Percentiles rank a stretch among this genome's conserved stretches.
Evolutionary conservation across 1,140 invertebrate species (phyloP).

Genomic region (Megathymus violae): DNA sequence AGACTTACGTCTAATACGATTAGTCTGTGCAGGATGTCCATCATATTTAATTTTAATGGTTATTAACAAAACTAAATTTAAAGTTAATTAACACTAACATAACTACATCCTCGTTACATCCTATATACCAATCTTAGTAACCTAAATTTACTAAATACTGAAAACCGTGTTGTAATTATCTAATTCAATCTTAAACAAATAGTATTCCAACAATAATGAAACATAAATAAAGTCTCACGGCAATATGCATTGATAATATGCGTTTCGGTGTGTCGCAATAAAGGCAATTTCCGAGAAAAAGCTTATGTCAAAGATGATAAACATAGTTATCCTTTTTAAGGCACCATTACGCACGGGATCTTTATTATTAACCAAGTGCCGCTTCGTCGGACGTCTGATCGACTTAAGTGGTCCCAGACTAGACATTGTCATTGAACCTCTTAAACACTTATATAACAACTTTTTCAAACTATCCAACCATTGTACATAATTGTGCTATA

Average conservation of each 20-base stretch:
- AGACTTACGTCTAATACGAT: too few species aligned
- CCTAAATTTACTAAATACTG: too few species aligned
- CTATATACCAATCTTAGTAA: too few species aligned
- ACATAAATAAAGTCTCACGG: conserved; percentile 3
- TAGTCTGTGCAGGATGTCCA: too few species aligned
- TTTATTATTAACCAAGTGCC: conserved; percentile 18
- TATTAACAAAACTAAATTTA: too few species aligned
- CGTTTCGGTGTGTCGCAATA: conserved; percentile 5
- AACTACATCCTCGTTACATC: too few species aligned
- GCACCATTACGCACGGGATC: conserved; percentile 19
- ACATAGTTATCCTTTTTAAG: conserved; percentile 23
- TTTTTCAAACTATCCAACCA: not conserved
- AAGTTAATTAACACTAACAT: too few species aligned
- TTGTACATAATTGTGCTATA: too few species aligned
- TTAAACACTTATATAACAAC: conserved; percentile 18
- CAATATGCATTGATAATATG: not conserved
- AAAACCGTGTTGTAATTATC: too few species aligned
- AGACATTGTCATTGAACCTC: conserved; percentile 8
- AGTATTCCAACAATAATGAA: too few species aligned
- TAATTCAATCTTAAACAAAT: too few species aligned
- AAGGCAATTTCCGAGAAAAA: conserved; percentile 16
- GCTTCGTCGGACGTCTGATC: not conserved
- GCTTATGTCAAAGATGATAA: conserved; percentile 20
- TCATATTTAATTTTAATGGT: too few species aligned
- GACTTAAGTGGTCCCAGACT: conserved; percentile 14